Evolutionary conservation across 2,113 vertebrate genomes (phyloP), one percentile per base, ranked within the genome.

Genomic region (Aphelocoma coerulescens): DNA sequence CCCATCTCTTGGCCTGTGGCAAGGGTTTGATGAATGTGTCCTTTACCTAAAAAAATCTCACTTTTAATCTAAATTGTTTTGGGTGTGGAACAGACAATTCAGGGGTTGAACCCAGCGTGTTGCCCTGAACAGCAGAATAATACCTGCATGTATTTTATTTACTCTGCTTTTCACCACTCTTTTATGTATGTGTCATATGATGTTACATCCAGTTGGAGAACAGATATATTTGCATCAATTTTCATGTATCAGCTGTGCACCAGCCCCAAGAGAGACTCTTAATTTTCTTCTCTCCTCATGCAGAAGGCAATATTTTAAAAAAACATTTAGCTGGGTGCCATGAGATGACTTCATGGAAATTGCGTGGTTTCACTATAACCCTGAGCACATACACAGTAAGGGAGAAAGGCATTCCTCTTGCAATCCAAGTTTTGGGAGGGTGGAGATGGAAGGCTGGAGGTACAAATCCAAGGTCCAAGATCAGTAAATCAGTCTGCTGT

Each of bases 271-370:
- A 86, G 41, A 74, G 21, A 82, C 33, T 26, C 67, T 83, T 91
- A 16, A 58, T 77, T 77, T 84, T 86, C 33, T 86, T 66, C 55
- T 92, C 39, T 91, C 43, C 14, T 90, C 71, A 77, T 1, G 2
- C 41, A 85, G 54, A n/a, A 92, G 59, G 83, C 72, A 86, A 16
- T 51, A 33, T 81, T 80, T 75, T 4, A 16, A 63, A 84, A 84
- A 95, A 91, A 18, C 49, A 67, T 77, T 86, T 51, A 79, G 52
- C 54, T 79, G 63, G 55, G 43, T 92, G 86, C 85, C 83, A 84
- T 59, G 46, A 92, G 89, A 91, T 93, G 51, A 95, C 65, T 84
- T 93, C 86, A 95, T 78, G 91, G 76, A 92, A 95, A 80, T 55
- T 4, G 23, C 0, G 0, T 46, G 55, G 43, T 44, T 92, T 88